Evolutionary conservation across 2,797 vertebrate species (phyloP), one percentile per base, ranked within the genome.

Genomic region (Galaxias olidus): DNA sequence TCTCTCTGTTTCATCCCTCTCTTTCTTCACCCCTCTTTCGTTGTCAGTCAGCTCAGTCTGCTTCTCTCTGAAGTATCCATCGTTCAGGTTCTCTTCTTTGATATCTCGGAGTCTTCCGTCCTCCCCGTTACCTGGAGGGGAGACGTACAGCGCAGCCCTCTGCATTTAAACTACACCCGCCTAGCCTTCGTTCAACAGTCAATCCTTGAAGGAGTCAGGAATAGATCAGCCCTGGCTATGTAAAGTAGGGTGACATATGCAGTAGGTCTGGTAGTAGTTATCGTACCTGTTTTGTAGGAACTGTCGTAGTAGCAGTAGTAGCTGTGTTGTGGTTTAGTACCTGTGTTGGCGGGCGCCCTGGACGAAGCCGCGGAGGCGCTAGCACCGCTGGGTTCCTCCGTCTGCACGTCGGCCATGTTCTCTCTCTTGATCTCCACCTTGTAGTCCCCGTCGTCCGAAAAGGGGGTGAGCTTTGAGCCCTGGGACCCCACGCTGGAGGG

Each of bases 381-480:
- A 1, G 66, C 52, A 48, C 64, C 60, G 50, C 66, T 66, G 13
- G 72, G 80, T 79, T 59, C 75, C 84, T 1, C 84, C 1, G 59
- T 51, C 46, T 74, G 75, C 61, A 68, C 71, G 1, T 91, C 91
- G 18, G 63, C 61, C 9, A 79, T 84, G 58, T 10, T 75, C 73
- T 89, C 86, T 10, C 56, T 75, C 76, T 91, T 91, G 75, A 88
- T 82, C 67, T 89, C 82, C 48, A 78, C 73, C 57, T 83, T 75
- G 2, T 61, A 63, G 18, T 76, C 59, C 10, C 55, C 30, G 30
- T 30, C 30, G 2, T 30, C 30, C 6, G 30, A 6, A 30, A 30
- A 30, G 30, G 54, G 13, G 0, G 69, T 52, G 1, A 70, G 54
- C 7, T 56, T 52, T 1, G 81, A 80, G 8, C 80, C 74, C 65